Base-by-base conservation (phyloP, 2,113 vertebrate genomes). In the Pseudorhombus dupliciocellatus region DNA sequence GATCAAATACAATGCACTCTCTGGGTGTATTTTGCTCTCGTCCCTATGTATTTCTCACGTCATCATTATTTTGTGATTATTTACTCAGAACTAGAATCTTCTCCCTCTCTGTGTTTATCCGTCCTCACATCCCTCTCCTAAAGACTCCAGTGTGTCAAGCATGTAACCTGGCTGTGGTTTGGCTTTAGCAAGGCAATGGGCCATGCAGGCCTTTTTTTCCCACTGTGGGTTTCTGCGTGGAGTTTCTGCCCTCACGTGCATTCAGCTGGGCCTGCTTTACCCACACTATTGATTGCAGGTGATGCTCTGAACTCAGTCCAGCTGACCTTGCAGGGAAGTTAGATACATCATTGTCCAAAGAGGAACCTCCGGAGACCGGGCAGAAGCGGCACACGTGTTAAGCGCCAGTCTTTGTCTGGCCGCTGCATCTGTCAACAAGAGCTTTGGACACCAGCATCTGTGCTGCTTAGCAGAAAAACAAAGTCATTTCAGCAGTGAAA, bases 281-380 rank as follows among this genome's bases (percentile, higher is more conserved):
- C 91, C 91, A 93, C 91, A 93, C 89, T 92, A 92, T 92, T 91
- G 92, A 93, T 93, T 92, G 92, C 89, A 91, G 91, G 91, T 93
- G 91, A 93, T 92, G 90, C 90, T 88, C 89, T 93, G 92, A 92
- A 91, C 87, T 89, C 70, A 73, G 89, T 89, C 91, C 91, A 91
- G 83, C 74, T 93, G 93, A 94, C 94, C 94, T 91, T 85, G 53
- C 70, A 85, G 86, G 85, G 74, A 88, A 87, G 83, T 90, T 81
- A 92, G 88, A 95, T 94, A 89, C 87, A 94, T 94, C 92, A 94
- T 93, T 93, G 93, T 93, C 92, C 83, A 40, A 30, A 79, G 79
- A 62, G 81, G 71, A 87, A 91, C 90, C 92, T 90, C 91, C 75
- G 48, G 65, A 72, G 79, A 50, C 18, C 46, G 18, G 46, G 7